A percentile compares a stretch with the other conserved stretches of the same genome.
Conservation (phyloP, 2,888 invertebrate species). For the Ypsolopha scabrella region DNA sequence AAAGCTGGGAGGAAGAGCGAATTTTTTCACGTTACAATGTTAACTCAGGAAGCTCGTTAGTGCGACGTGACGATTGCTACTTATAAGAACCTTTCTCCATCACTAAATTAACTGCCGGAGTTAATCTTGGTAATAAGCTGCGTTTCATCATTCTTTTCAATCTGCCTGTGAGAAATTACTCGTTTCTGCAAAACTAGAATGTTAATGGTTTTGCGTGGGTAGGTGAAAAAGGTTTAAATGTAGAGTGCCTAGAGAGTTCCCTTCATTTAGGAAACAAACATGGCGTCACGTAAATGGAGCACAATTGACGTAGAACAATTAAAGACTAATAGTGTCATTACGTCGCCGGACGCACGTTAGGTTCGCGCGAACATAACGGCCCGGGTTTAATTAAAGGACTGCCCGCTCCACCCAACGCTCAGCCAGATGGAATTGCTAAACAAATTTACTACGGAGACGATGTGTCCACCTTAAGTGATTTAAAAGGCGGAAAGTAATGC, state of each 20-base stretch:
- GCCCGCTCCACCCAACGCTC: conserved; percentile 42
- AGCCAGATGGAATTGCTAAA: conserved; percentile 68
- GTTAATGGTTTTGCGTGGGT: background rate
- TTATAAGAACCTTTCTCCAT: conserved; percentile 36
- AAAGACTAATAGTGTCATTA: conserved; percentile 55
- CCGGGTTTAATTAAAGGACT: conserved; percentile 69
- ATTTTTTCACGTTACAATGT: conserved; percentile 64
- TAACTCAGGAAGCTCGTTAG: conserved; percentile 64
- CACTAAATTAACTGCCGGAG: conserved; percentile 44
- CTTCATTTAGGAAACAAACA: too few relatives aligned
- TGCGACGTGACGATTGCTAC: conserved; percentile 60
- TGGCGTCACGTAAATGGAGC: conserved; percentile 22
- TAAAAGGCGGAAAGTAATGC: conserved; percentile 68
- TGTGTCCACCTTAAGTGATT: conserved; percentile 71
- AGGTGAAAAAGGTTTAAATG: too few relatives aligned
- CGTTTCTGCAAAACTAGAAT: too few relatives aligned
- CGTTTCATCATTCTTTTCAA: conserved; percentile 6
- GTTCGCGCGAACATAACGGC: conserved; percentile 58
- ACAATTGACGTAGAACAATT: conserved; percentile 62
- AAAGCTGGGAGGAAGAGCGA: conserved; percentile 23
- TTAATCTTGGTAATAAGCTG: conserved; percentile 21
- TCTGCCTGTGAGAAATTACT: too few relatives aligned
- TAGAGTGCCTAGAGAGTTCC: too few relatives aligned
- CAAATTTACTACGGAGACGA: conserved; percentile 64
- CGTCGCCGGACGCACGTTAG: conserved; percentile 62